These are phyloP conservation scores for Harpagifer antarcticus DNA, from an alignment of 2,797 vertebrate genomes.

Conservation along the genomic window DNA sequence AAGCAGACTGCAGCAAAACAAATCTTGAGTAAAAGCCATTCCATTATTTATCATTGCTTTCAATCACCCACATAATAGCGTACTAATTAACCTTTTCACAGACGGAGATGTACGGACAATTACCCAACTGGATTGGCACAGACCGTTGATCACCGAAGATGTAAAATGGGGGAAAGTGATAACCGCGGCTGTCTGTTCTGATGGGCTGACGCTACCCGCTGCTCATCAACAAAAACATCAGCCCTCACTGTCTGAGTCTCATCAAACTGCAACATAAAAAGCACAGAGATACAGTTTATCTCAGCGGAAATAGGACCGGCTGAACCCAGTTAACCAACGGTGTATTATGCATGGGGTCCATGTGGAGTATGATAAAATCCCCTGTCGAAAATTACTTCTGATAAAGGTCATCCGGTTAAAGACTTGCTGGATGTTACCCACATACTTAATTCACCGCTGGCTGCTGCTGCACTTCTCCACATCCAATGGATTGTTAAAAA, in stretches of 20 bases:
- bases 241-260: not conserved
- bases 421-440: slow-evolving; percentile 56
- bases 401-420: slow-evolving; percentile 80
- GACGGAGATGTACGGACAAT: slow-evolving; percentile 75
- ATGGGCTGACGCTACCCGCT: slow-evolving; percentile 41
- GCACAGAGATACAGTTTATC: slow-evolving; percentile 5
- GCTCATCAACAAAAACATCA: slow-evolving; percentile 42
- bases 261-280: not conserved
- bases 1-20: slow-evolving; percentile 51
- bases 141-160: slow-evolving; percentile 67
- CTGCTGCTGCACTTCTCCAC: slow-evolving; percentile 14
- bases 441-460: slow-evolving; percentile 61
- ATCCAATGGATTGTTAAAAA: slow-evolving; percentile 2
- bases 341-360: slow-evolving; percentile 58
- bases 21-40: slow-evolving; percentile 63
- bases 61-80: slow-evolving; percentile 75
- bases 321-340: slow-evolving; percentile 47
- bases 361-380: slow-evolving; percentile 61
- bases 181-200: slow-evolving; percentile 37
- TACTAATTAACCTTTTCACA: slow-evolving; percentile 80
- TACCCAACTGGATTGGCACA: slow-evolving; percentile 66
- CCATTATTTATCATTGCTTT: slow-evolving; percentile 71
- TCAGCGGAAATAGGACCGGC: slow-evolving; percentile 43
- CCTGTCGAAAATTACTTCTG: slow-evolving; percentile 72
- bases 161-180: slow-evolving; percentile 63